These are phyloP conservation scores for Idaea biselata DNA, from an alignment of 2,888 invertebrate genomes.

Conservation along the genomic window DNA sequence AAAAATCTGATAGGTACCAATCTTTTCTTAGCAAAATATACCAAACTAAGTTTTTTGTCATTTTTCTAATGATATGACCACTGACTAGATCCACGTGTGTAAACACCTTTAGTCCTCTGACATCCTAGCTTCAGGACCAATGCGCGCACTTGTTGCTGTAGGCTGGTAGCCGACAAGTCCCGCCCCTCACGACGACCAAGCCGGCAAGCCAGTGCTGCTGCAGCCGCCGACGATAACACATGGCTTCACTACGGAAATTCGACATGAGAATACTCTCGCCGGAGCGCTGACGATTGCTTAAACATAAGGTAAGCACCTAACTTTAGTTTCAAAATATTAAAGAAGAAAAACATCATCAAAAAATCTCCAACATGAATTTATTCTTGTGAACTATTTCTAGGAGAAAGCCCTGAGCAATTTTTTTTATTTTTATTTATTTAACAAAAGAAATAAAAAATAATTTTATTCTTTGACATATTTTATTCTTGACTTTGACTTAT, in stretches of 20 bases:
- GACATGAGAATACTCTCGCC: slow-evolving; percentile 74
- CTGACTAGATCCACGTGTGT: background rate
- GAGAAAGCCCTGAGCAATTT: no score
- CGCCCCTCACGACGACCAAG: slow-evolving; percentile 39
- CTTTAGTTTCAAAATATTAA: background rate
- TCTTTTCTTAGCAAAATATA: no score
- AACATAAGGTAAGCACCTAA: slow-evolving; percentile 64
- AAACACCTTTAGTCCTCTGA: slow-evolving; percentile 4
- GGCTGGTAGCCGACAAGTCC: slow-evolving; percentile 47
- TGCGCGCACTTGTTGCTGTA: slow-evolving; percentile 63
- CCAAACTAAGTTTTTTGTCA: no score
- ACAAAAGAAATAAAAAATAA: no score
- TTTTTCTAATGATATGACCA: background rate
- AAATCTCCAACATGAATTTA: no score
- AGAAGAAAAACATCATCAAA: background rate
- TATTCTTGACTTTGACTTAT: no score
- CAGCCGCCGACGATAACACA: slow-evolving; percentile 36
- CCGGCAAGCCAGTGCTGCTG: slow-evolving; percentile 16
- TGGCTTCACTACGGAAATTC: slow-evolving; percentile 70
- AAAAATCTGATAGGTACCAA: no score
- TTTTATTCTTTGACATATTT: no score
- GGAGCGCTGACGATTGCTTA: slow-evolving; percentile 80
- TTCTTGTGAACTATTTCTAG: no score
- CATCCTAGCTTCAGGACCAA: slow-evolving; percentile 22
- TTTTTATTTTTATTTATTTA: no score